Conservation (phyloP, 2,888 invertebrate species). For the Byasa hedistus region DNA sequence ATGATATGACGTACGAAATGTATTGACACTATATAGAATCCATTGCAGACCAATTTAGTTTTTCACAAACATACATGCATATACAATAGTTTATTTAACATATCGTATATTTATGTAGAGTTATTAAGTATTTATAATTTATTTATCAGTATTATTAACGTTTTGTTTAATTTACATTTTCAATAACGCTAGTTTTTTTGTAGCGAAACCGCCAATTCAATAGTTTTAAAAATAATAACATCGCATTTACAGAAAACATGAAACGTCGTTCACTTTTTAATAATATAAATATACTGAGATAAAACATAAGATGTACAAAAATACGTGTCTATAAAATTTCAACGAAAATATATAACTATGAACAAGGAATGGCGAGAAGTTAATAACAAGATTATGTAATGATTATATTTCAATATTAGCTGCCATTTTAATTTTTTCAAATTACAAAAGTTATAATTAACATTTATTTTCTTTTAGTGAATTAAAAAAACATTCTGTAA, state of each 20-base stretch:
- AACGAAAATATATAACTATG: constrained; percentile 47
- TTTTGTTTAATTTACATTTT: not conserved
- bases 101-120: constrained; percentile 9
- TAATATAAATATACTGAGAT: constrained; percentile 30
- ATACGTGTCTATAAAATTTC: constrained; percentile 41
- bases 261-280: constrained; percentile 19
- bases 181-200: not conserved
- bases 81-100: constrained; percentile 2
- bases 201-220: not conserved
- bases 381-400: constrained; percentile 41
- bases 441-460: not conserved
- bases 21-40: constrained; percentile 2
- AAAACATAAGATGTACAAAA: constrained; percentile 41
- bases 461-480: not conserved
- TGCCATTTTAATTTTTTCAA: constrained; percentile 22
- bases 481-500: not conserved
- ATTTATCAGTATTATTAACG: not conserved
- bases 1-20: constrained; percentile 2
- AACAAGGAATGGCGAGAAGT: constrained; percentile 61
- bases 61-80: constrained; percentile 5
- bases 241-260: constrained; percentile 15
- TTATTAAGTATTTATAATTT: constrained; percentile 10
- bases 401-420: constrained; percentile 28
- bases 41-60: constrained; percentile 6
- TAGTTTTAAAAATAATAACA: constrained; percentile 14